Conservation (phyloP, 1,140 invertebrate genomes). For the Trachymyrmex cornetzi region DNA sequence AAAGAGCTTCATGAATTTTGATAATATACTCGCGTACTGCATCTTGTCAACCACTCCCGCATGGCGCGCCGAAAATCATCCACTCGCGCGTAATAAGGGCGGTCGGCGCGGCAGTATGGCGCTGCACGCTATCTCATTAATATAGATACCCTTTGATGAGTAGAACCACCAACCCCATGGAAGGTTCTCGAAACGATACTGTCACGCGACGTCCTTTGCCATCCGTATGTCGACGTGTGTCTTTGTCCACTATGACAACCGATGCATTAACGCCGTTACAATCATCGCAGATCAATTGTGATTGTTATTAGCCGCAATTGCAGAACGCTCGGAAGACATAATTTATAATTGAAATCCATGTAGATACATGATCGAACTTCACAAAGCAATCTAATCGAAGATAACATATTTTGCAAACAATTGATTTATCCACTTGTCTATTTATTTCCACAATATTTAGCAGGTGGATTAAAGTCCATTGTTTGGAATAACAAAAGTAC, state of each 20-base stretch:
- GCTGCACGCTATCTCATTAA: conserved; percentile 71
- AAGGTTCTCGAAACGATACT: conserved; percentile 50
- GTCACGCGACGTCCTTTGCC: conserved; percentile 50
- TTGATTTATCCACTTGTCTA: too few species aligned
- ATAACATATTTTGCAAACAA: not conserved
- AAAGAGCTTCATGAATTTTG: conserved; percentile 73
- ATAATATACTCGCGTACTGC: conserved; percentile 61
- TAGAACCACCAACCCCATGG: conserved; percentile 33
- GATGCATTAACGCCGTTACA: conserved; percentile 29
- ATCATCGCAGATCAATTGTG: not conserved
- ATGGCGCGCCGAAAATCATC: conserved; percentile 68
- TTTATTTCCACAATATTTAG: too few species aligned
- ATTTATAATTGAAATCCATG: not conserved
- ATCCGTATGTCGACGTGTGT: conserved; percentile 1
- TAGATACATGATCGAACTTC: not conserved
- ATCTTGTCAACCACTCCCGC: conserved; percentile 51
- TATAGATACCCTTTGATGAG: conserved; percentile 78
- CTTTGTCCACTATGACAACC: conserved; percentile 26
- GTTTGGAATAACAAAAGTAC: too few species aligned
- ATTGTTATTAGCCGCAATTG: conserved; percentile 7
- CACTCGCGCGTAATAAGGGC: conserved; percentile 69
- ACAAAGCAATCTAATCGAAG: conserved; percentile 7
- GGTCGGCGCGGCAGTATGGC: conserved; percentile 36
- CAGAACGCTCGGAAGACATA: not conserved
- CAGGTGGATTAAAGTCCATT: too few species aligned